Evolutionary conservation across 2,113 vertebrate genomes (phyloP), one percentile per base, ranked within the genome.

Genomic region (Piaya cayana): DNA sequence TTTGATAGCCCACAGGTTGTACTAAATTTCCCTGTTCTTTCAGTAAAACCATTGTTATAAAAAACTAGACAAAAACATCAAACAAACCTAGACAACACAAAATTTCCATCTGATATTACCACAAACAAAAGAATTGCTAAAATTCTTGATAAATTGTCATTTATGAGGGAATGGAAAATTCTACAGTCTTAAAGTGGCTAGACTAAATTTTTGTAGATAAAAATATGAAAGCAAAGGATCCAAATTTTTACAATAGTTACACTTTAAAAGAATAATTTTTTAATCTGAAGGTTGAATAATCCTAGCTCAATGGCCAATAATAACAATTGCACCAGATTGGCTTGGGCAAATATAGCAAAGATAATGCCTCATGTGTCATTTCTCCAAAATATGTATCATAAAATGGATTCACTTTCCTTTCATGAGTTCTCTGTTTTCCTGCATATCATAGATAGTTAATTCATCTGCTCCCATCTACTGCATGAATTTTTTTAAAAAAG

Each of bases 181-280:
- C 63, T 5, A 30, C 3, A 29, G 6, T 43, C 32, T 34, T 43
- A 49, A 85, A 42, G 10, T 8, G 63, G 20, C n/a, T 5, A 69
- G 5, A 49, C 8, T 19, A 50, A 70, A 1, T 2, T 32, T 23
- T 37, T 68, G 15, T 15, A 74, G 10, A 47, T 13, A 58, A 39
- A 39, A 68, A 69, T 65, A 59, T 12, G 6, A 0, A 3, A 83
- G 7, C 15, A 53, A 0, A 0, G 18, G 19, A 67, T 36, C 23
- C 1, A 2, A 94, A 58, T 53, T 85, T 20, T 79, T 20, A 55
- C 10, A 75, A 18, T 42, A 0, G 0, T 25, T 42, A 56, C 26
- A 86, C 18, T 39, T 37, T 4, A 29, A 88, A 82, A 47, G 11
- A 67, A 6, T 30, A 50, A 68, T 29, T 52, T 9, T 77, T 80